phyloP scores from a whole-genome alignment of 2,113 vertebrate genomes.

The Paratilapia polleni region DNA sequence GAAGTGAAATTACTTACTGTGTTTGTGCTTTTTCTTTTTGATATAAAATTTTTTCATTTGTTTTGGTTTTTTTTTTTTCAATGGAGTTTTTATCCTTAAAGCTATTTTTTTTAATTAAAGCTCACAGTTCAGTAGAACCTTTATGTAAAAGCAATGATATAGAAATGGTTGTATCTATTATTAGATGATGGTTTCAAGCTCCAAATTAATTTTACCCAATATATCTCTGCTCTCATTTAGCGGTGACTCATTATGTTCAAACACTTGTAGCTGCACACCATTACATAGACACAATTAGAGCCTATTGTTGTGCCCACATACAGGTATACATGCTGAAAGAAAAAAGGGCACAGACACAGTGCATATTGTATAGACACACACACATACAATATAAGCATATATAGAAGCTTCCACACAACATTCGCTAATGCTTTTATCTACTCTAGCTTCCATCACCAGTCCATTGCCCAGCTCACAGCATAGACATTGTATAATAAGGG shows the following conservation, averaged over 20 bases:
- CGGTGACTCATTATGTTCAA: background rate
- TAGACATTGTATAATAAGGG: background rate
- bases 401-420: background rate
- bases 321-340: too few species aligned
- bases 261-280: background rate
- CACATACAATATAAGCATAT: background rate
- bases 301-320: background rate
- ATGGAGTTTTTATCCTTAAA: background rate
- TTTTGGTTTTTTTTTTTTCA: background rate
- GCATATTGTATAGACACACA: too few species aligned
- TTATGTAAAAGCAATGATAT: background rate
- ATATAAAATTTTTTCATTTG: background rate
- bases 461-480: background rate
- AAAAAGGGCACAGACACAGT: too few species aligned
- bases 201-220: background rate
- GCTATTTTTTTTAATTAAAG: background rate
- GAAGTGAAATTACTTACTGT: background rate
- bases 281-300: background rate
- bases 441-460: background rate
- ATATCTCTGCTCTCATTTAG: background rate
- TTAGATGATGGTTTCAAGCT: background rate
- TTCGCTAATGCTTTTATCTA: background rate
- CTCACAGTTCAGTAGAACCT: background rate
- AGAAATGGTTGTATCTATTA: background rate
- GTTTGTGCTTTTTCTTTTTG: background rate